Evolutionary conservation across 2,113 vertebrate species (phyloP).

Genomic region (Poeciliopsis turrubarensis): DNA sequence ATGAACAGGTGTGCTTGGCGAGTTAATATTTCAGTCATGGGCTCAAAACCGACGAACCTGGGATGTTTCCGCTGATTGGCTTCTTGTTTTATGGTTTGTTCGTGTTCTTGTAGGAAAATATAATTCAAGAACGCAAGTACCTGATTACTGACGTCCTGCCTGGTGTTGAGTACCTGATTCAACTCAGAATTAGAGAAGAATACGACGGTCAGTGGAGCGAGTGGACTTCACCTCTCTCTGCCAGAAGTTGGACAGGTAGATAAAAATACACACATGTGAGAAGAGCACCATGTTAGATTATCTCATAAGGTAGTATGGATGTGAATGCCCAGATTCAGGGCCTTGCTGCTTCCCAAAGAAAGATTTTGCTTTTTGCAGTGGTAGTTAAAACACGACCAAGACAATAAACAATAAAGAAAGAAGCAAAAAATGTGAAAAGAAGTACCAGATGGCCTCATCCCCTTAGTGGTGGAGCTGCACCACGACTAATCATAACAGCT

Average conservation of each 20-base stretch:
- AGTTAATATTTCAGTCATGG: background rate
- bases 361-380: no score
- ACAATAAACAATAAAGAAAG: no score
- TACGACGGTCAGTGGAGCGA: constrained; percentile 75
- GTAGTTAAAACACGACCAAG: no score
- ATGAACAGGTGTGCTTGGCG: constrained; percentile 41
- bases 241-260: constrained; percentile 71
- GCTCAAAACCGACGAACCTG: background rate
- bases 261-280: background rate
- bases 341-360: background rate
- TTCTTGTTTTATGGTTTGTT: background rate
- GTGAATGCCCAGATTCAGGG: background rate
- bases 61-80: background rate
- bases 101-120: constrained; percentile 9
- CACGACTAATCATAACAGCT: background rate
- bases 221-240: constrained; percentile 65
- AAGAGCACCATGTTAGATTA: background rate
- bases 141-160: constrained; percentile 67
- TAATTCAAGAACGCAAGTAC: background rate
- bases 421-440: no score
- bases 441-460: no score
- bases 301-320: background rate
- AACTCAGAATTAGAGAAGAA: constrained; percentile 67
- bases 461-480: no score
- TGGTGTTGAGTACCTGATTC: constrained; percentile 63